Evolutionary conservation across 2,797 vertebrate genomes (phyloP).

Genomic region (Sebastes baramenuke): DNA sequence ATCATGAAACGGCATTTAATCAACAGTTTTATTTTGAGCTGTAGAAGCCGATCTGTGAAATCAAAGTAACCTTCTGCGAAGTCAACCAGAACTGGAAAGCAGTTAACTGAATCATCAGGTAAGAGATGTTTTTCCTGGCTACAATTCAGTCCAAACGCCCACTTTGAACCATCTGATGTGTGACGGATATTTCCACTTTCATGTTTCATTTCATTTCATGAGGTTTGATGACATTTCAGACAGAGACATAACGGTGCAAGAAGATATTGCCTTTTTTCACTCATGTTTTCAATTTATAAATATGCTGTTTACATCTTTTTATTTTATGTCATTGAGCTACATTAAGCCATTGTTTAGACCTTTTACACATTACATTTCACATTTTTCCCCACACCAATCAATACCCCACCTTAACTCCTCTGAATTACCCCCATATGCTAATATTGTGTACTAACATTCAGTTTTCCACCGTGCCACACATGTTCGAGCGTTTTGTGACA

Average conservation of each 20-base stretch:
- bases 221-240: background rate
- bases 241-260: background rate
- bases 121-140: background rate
- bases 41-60: background rate
- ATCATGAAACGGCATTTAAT: constrained; percentile 29
- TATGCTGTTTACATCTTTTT: background rate
- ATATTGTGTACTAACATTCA: background rate
- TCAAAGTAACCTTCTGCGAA: background rate
- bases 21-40: constrained; percentile 16
- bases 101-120: constrained; percentile 1
- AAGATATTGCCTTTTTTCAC: background rate
- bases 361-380: background rate
- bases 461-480: background rate
- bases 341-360: background rate
- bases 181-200: constrained; percentile 6
- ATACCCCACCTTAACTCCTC: background rate
- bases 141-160: background rate
- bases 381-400: background rate
- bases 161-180: constrained; percentile 12
- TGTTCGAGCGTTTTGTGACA: background rate
- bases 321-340: background rate
- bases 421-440: background rate
- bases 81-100: background rate
- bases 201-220: background rate
- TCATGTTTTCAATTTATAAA: background rate